phyloP scores from a whole-genome alignment of 2,797 vertebrate genomes.

The Ispidina lecontei region DNA sequence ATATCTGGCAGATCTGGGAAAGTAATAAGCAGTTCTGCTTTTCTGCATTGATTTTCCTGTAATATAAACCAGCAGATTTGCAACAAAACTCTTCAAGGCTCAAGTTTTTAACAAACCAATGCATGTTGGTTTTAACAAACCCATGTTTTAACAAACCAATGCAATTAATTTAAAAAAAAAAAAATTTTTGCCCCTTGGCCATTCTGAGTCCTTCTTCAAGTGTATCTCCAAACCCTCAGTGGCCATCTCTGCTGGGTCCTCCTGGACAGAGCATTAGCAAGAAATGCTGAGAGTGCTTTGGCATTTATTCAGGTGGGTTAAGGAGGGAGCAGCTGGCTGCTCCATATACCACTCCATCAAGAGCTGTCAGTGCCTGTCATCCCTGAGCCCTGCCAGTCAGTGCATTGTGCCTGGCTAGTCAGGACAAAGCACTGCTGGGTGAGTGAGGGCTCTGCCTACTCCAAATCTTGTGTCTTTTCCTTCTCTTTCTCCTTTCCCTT shows the following conservation, averaged over 20 bases:
- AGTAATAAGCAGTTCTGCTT: not conserved
- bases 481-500: not conserved
- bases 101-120: not conserved
- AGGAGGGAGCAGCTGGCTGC: not conserved
- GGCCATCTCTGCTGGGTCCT: not conserved
- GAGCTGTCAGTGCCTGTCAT: not conserved
- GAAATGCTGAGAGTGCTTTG: not conserved
- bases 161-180: too few species aligned
- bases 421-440: accelerated
- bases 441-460: not conserved
- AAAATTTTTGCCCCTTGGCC: not conserved
- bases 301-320: not conserved
- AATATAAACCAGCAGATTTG: not conserved
- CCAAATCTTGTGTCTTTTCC: not conserved
- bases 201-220: not conserved
- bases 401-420: not conserved
- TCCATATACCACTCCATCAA: not conserved
- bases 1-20: not conserved
- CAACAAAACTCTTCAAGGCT: not conserved
- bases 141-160: too few species aligned
- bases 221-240: not conserved
- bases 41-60: not conserved
- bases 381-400: accelerated
- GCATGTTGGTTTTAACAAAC: too few species aligned
- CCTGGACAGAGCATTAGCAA: not conserved